A percentile compares a stretch with the other conserved stretches of the same genome.
These are phyloP conservation scores for Apantesis nais DNA, from an alignment of 2,888 invertebrate species.

Conservation along the genomic window DNA sequence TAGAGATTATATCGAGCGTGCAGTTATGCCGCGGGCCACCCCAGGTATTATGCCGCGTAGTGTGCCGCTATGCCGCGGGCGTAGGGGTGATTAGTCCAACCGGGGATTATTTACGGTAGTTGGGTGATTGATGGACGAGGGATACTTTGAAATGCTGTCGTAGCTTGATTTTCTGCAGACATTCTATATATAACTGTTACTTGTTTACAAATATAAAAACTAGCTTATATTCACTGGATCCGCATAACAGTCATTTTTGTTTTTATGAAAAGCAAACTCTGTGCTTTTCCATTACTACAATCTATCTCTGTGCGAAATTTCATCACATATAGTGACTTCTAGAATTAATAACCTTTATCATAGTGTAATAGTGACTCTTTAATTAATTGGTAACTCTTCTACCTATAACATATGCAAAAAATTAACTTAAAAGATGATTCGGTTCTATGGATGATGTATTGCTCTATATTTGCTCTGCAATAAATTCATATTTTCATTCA, in stretches of 20 bases:
- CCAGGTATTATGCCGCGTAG: constrained; percentile 25
- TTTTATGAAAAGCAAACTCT: no score
- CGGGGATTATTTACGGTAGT: constrained; percentile 42
- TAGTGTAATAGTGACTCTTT: no score
- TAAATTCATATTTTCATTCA: no score
- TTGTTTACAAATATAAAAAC: neutral
- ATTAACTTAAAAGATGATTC: no score
- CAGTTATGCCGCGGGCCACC: constrained; percentile 51
- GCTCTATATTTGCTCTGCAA: no score
- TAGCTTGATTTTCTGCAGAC: constrained; percentile 9
- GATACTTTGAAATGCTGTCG: constrained; percentile 7
- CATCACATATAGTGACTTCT: no score
- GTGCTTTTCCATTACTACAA: no score
- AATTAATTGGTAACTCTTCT: no score
- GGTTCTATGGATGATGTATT: no score
- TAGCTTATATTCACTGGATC: accelerated
- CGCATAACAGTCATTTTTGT: neutral
- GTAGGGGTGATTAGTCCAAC: constrained; percentile 45
- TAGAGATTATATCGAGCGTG: constrained; percentile 57
- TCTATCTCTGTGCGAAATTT: no score
- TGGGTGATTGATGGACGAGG: constrained; percentile 27
- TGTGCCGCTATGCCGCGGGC: constrained; percentile 29
- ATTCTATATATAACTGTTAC: neutral
- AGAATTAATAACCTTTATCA: no score
- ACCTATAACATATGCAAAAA: no score